Percentiles rank a stretch among this genome's conserved stretches.
Conservation (phyloP, 2,797 vertebrate species). For the Leptatherina wallacei region DNA sequence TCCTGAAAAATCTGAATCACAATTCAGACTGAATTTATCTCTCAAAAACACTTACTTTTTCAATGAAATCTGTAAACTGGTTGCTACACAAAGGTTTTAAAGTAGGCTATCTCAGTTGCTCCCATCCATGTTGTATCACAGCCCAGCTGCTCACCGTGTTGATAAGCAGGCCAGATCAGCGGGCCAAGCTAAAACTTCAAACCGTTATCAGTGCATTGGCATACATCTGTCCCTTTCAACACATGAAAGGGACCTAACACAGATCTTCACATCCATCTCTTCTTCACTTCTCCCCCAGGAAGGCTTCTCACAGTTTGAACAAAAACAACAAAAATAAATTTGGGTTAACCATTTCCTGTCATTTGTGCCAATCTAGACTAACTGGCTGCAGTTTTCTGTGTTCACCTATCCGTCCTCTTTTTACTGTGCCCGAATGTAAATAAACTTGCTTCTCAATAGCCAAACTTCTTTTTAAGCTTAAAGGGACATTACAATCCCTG, state of each 20-base stretch:
- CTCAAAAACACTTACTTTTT: conserved; percentile 11
- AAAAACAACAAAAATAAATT: neutral
- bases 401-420: neutral
- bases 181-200: conserved; percentile 15
- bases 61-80: conserved; percentile 25
- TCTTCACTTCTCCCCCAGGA: neutral
- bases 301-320: neutral
- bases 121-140: conserved; percentile 33
- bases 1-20: neutral
- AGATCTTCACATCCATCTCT: conserved; percentile 3
- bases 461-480: conserved; percentile 7
- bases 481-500: neutral
- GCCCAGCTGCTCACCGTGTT: conserved; percentile 24
- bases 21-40: conserved; percentile 13
- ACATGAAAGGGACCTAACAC: neutral
- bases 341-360: neutral
- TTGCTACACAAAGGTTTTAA: conserved; percentile 15
- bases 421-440: neutral
- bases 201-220: conserved; percentile 14
- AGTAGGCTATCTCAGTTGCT: conserved; percentile 31
- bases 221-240: conserved; percentile 33
- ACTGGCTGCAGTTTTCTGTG: conserved; percentile 1
- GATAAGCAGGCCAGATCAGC: conserved; percentile 23
- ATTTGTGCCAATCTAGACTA: conserved; percentile 23
- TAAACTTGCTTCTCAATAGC: neutral